A percentile compares a stretch with the other conserved stretches of the same genome.
These are phyloP conservation scores for Eristalis arbustorum DNA, from an alignment of 2,888 invertebrate genomes.

Conservation along the genomic window DNA sequence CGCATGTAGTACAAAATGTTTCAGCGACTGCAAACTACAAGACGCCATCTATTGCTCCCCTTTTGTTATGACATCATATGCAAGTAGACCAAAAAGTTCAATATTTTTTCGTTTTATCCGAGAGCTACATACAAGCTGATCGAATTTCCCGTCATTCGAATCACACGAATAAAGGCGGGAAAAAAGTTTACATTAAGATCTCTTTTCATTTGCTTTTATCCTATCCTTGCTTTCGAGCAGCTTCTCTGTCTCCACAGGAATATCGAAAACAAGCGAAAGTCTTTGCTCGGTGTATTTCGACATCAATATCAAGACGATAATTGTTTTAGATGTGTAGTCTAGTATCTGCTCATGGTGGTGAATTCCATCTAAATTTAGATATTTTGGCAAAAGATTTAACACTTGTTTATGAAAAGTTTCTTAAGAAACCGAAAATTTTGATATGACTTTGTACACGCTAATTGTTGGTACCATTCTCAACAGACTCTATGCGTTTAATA, in stretches of 20 bases:
- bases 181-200: conserved; percentile 19
- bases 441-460: not conserved
- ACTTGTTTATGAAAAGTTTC: conserved; percentile 23
- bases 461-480: not conserved
- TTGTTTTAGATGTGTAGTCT: conserved; percentile 37
- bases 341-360: conserved; percentile 33
- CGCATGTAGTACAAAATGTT: conserved; percentile 30
- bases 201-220: conserved; percentile 10
- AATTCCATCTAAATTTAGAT: conserved; percentile 53
- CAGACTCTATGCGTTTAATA: not conserved
- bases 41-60: conserved; percentile 30
- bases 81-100: conserved; percentile 4
- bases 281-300: conserved; percentile 36
- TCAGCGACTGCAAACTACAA: not conserved
- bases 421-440: not conserved
- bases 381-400: conserved; percentile 51
- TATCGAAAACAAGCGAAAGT: conserved; percentile 63
- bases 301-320: conserved; percentile 46
- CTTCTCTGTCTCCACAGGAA: conserved; percentile 29
- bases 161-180: conserved; percentile 58
- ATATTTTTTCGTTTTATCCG: conserved; percentile 5
- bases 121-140: conserved; percentile 61
- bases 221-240: conserved; percentile 9
- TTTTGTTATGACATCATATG: conserved; percentile 57
- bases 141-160: conserved; percentile 60